Conservation (phyloP, 2,888 invertebrate species). For the Chesias legatella region DNA sequence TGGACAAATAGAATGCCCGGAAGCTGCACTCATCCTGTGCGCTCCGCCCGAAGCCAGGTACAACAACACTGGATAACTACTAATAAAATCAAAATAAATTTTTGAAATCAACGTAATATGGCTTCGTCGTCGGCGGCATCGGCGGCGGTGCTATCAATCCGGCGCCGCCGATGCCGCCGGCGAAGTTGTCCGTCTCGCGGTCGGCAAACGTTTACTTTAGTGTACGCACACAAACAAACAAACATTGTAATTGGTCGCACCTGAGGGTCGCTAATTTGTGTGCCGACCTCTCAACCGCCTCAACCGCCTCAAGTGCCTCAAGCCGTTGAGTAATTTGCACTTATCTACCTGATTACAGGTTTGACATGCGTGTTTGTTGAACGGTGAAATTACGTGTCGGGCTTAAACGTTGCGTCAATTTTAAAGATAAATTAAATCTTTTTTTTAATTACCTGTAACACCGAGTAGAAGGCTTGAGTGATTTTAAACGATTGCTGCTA, state of each 20-base stretch:
- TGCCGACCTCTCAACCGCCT: slow-evolving; percentile 11
- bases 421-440: too few species aligned
- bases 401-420: too few species aligned
- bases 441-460: too few species aligned
- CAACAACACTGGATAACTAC: too few species aligned
- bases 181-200: slow-evolving; percentile 14
- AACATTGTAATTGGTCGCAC: slow-evolving; percentile 26
- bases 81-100: too few species aligned
- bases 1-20: too few species aligned
- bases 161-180: background rate
- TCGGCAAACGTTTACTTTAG: slow-evolving; percentile 11
- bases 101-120: background rate
- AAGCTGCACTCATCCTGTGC: too few species aligned
- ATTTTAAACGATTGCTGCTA: too few species aligned
- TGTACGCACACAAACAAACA: slow-evolving; percentile 21
- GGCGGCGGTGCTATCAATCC: slow-evolving; percentile 15
- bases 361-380: slow-evolving; percentile 11
- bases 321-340: slow-evolving; percentile 18
- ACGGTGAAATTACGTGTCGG: too few species aligned
- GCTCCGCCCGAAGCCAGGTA: too few species aligned
- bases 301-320: too few species aligned
- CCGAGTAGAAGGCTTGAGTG: too few species aligned
- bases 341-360: slow-evolving; percentile 18
- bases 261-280: slow-evolving; percentile 27
- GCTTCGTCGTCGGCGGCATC: background rate